A percentile compares a stretch with the other conserved stretches of the same genome.
Conservation (phyloP, 2,113 vertebrate genomes). For the Varanus komodoensis region DNA sequence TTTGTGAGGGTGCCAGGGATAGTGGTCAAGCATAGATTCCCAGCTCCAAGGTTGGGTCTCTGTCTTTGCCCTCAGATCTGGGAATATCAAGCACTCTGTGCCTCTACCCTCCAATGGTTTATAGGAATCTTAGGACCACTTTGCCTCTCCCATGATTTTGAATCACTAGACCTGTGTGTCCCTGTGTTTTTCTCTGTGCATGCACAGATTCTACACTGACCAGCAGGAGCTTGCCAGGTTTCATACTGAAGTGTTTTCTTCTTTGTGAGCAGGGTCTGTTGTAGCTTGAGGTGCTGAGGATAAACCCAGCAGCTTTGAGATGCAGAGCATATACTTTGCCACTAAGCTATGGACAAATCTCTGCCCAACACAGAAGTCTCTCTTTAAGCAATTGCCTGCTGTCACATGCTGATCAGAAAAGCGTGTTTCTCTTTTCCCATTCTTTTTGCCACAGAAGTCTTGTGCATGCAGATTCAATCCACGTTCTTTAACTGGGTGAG, state of each 20-base stretch:
- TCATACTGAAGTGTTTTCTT: not conserved
- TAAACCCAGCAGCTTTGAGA: not conserved
- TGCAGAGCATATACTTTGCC: not conserved
- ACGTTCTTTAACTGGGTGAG: not conserved
- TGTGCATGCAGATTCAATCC: not conserved
- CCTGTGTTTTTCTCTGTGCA: too few species aligned
- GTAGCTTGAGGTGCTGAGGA: not conserved
- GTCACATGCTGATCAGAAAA: not conserved
- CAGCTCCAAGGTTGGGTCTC: too few species aligned
- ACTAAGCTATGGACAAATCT: not conserved
- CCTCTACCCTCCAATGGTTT: too few species aligned
- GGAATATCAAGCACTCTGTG: too few species aligned
- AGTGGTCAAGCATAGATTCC: too few species aligned
- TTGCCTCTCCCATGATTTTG: too few species aligned
- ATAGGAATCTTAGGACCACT: too few species aligned
- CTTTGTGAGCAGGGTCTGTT: not conserved
- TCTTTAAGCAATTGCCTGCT: too few species aligned
- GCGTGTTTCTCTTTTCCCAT: too few species aligned
- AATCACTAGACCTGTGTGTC: too few species aligned
- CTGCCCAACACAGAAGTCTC: not conserved
- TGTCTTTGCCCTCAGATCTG: too few species aligned
- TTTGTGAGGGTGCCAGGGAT: too few species aligned
- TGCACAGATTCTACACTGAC: not conserved
- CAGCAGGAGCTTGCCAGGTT: not conserved
- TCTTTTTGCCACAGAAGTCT: not conserved